phyloP scores from a whole-genome alignment of 1,140 invertebrate genomes.

The Diorhabda carinulata region DNA sequence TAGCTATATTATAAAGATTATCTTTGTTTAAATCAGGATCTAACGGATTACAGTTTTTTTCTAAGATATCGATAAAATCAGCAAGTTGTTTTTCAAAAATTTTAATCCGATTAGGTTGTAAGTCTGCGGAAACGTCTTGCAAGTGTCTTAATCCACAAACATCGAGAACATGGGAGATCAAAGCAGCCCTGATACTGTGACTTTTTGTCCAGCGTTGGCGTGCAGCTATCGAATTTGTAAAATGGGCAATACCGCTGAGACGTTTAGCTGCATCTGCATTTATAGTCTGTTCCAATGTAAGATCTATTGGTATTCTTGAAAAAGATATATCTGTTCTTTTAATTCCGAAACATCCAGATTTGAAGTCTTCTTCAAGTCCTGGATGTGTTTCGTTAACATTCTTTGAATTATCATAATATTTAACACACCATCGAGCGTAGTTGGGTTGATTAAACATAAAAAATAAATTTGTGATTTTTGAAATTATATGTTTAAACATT shows the following conservation, averaged over 20 bases:
- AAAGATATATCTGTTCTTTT: conserved; percentile 34
- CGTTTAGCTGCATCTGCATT: conserved; percentile 36
- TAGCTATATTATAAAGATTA: conserved; percentile 7
- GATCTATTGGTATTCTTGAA: conserved; percentile 32
- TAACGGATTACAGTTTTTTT: conserved; percentile 7
- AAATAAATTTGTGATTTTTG: conserved; percentile 32
- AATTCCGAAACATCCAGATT: conserved; percentile 31
- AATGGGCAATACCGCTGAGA: conserved; percentile 27
- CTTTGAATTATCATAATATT: conserved; percentile 21
- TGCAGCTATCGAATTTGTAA: conserved; percentile 31
- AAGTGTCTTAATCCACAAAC: conserved; percentile 7
- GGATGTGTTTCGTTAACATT: conserved; percentile 35
- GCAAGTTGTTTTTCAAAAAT: conserved; percentile 13
- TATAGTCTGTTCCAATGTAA: conserved; percentile 39
- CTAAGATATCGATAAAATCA: conserved; percentile 10
- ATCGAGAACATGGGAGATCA: conserved; percentile 25
- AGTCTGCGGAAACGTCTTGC: conserved; percentile 8
- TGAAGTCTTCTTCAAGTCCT: conserved; percentile 26
- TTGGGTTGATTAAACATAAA: conserved; percentile 30
- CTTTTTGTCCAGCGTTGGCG: conserved; percentile 26
- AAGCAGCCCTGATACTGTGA: conserved; percentile 21
- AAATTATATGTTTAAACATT: conserved; percentile 28
- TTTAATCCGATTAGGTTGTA: conserved; percentile 8
- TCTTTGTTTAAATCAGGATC: conserved; percentile 3
- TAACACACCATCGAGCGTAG: conserved; percentile 22